Evolutionary conservation across 2,113 vertebrate species (phyloP).

Genomic region (Heteronetta atricapilla): DNA sequence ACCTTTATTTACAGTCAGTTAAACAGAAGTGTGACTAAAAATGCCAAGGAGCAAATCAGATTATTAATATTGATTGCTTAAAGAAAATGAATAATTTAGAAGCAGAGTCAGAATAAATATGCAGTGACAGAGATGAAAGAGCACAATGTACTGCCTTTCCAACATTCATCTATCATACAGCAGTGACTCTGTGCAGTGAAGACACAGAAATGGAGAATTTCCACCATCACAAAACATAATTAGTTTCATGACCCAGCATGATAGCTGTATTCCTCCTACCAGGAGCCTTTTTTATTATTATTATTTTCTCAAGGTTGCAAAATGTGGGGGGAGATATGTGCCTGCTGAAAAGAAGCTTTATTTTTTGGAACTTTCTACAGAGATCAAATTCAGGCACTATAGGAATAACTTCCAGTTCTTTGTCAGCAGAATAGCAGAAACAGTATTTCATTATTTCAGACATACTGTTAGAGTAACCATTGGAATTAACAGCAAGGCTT

Average conservation of each 20-base stretch:
- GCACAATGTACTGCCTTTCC: conserved; percentile 66
- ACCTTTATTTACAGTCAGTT: conserved; percentile 92
- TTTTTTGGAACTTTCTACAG: conserved; percentile 48
- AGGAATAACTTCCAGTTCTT: conserved; percentile 43
- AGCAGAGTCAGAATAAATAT: conserved; percentile 83
- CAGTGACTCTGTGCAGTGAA: too few species aligned
- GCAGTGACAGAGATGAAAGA: conserved; percentile 80
- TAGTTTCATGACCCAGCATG: conserved; percentile 78
- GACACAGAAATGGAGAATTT: conserved; percentile 76
- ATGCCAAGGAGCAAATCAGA: conserved; percentile 87
- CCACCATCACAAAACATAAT: conserved; percentile 76
- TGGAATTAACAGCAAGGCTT: background rate
- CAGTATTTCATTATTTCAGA: background rate
- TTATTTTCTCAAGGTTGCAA: conserved; percentile 37
- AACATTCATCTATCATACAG: conserved; percentile 74
- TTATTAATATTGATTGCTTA: conserved; percentile 91
- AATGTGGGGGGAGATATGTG: background rate
- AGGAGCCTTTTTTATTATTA: conserved; percentile 32
- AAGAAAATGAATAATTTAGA: conserved; percentile 90
- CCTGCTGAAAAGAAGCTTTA: conserved; percentile 10
- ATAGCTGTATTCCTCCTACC: conserved; percentile 40
- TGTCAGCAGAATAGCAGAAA: conserved; percentile 47
- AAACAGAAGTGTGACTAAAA: conserved; percentile 89
- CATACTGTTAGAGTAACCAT: background rate
- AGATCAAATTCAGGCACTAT: conserved; percentile 52